Evolutionary conservation across 2,888 invertebrate species (phyloP).

Genomic region (Nymphalis polychloros): DNA sequence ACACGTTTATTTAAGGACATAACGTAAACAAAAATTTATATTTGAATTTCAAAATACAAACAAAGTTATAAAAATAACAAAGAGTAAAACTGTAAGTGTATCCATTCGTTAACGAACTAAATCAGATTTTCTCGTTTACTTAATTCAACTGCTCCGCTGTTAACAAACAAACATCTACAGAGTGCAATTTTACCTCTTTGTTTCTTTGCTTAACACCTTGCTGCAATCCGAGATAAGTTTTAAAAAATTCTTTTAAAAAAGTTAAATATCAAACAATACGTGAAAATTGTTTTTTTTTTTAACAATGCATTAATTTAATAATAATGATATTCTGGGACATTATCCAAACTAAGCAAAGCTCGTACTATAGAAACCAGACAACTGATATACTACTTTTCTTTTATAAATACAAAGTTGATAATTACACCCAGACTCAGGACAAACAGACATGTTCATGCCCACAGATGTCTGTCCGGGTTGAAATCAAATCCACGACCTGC

Average conservation of each 20-base stretch:
- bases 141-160: slow-evolving; percentile 32
- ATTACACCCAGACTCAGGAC: no score
- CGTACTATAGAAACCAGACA: no score
- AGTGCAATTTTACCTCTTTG: slow-evolving; percentile 29
- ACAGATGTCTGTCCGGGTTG: no score
- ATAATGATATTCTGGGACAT: no score
- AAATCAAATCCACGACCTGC: no score
- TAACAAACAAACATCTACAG: slow-evolving; percentile 32
- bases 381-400: no score
- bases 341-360: no score
- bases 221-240: slow-evolving; percentile 26
- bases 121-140: slow-evolving; percentile 36
- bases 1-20: no score
- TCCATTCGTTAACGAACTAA: slow-evolving; percentile 35
- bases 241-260: slow-evolving; percentile 9
- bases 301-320: background rate
- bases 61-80: slow-evolving; percentile 16
- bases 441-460: no score
- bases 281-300: background rate
- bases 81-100: slow-evolving; percentile 26
- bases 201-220: slow-evolving; percentile 29
- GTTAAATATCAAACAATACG: slow-evolving; percentile 9
- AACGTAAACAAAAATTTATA: no score
- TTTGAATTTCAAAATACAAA: background rate
- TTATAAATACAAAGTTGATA: no score